phyloP scores from a whole-genome alignment of 2,113 vertebrate species.

The Stegastes partitus region DNA sequence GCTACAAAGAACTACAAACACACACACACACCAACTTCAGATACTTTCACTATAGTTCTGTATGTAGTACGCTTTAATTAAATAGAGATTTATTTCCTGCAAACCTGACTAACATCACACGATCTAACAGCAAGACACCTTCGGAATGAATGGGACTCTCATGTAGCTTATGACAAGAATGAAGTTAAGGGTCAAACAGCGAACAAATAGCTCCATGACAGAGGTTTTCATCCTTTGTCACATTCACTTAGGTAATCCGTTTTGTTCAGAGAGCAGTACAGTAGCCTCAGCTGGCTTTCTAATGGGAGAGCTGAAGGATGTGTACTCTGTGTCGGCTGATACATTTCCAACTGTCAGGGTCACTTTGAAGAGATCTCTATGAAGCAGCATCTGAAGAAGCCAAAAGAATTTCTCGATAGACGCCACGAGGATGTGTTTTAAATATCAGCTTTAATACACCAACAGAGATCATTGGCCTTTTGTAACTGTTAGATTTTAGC shows the following conservation, averaged over 20 bases:
- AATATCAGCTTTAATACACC: too few relatives aligned
- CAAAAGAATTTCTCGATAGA: background rate
- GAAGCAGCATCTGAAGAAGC: background rate
- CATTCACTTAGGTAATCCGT: constrained; percentile 21
- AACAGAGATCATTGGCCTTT: too few relatives aligned
- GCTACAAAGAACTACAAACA: constrained; percentile 94
- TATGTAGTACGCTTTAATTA: too few relatives aligned
- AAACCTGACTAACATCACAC: too few relatives aligned
- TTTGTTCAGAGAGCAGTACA: background rate
- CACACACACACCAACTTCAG: background rate
- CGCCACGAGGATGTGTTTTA: too few relatives aligned
- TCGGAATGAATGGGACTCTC: background rate
- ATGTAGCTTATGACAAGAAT: background rate
- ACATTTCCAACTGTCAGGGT: background rate
- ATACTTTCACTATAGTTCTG: too few relatives aligned
- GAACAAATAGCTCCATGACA: background rate
- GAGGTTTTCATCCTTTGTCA: constrained; percentile 30
- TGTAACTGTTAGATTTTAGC: too few relatives aligned
- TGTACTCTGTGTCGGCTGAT: background rate
- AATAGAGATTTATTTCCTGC: too few relatives aligned
- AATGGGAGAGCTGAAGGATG: background rate
- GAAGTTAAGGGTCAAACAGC: background rate
- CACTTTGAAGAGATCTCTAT: background rate
- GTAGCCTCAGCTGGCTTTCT: constrained; percentile 6
- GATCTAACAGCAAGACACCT: too few relatives aligned